phyloP scores from a whole-genome alignment of 2,888 invertebrate genomes.

The Drosophila setosimentum region DNA sequence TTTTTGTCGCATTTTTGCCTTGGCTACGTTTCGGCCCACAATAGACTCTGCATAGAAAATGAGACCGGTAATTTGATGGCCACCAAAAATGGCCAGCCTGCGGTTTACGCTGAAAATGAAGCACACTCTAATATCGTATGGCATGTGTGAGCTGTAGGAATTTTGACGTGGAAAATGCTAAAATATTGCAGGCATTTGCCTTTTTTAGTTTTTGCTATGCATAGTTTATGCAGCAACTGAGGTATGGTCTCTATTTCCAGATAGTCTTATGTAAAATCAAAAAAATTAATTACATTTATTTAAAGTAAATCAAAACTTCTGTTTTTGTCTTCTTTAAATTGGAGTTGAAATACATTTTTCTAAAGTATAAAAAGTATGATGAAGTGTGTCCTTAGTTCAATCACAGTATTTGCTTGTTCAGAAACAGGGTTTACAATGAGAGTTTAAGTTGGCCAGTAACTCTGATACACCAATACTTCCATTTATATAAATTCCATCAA shows the following conservation, averaged over 20 bases:
- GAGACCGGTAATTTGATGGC: slow-evolving; percentile 77
- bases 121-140: background rate
- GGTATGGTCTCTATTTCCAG: background rate
- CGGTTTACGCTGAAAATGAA: slow-evolving; percentile 37
- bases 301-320: background rate
- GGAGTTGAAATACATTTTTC: background rate
- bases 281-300: background rate
- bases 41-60: slow-evolving; percentile 78
- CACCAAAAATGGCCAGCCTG: slow-evolving; percentile 68
- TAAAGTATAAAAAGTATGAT: no score
- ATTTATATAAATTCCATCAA: background rate
- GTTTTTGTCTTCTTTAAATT: background rate
- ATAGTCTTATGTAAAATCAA: background rate
- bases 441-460: background rate
- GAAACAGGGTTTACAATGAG: background rate
- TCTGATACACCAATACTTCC: background rate
- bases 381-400: background rate
- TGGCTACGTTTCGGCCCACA: slow-evolving; percentile 61
- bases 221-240: slow-evolving; percentile 17
- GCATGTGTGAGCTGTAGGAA: slow-evolving; percentile 23
- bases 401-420: background rate
- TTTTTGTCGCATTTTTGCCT: slow-evolving; percentile 75
- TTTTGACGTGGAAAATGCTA: slow-evolving; percentile 12
- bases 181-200: slow-evolving; percentile 24
- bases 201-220: background rate